Evolutionary conservation across 2,113 vertebrate genomes (phyloP).

Genomic region (Phyllostomus hastatus): DNA sequence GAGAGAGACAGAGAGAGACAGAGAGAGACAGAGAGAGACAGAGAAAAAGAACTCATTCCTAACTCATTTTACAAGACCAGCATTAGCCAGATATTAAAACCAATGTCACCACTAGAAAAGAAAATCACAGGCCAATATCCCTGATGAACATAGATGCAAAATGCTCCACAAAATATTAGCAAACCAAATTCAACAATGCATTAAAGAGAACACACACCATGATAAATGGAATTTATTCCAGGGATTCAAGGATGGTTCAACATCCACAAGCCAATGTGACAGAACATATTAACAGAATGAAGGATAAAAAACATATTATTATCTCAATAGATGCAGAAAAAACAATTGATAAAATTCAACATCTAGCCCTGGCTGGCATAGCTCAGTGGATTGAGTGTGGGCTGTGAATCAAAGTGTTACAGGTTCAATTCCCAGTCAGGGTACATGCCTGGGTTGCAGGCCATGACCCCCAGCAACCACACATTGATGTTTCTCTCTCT

Average conservation of each 20-base stretch:
- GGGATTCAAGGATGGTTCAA: background rate
- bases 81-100: background rate
- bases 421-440: too few species aligned
- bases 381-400: too few species aligned
- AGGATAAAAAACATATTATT: background rate
- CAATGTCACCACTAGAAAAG: background rate
- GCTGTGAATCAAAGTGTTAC: too few species aligned
- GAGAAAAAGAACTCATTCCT: background rate
- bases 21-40: background rate
- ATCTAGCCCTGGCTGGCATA: background rate
- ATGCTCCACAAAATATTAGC: background rate
- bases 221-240: background rate
- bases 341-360: background rate
- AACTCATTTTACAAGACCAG: background rate
- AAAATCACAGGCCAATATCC: too few species aligned
- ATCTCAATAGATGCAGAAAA: background rate
- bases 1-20: background rate
- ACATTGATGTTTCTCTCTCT: too few species aligned
- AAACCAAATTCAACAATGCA: background rate
- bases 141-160: background rate
- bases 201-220: background rate
- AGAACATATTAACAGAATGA: background rate
- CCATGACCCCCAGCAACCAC: too few species aligned
- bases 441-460: too few species aligned
- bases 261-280: background rate